phyloP scores from a whole-genome alignment of 2,113 vertebrate genomes.

The Theristicus caerulescens region DNA sequence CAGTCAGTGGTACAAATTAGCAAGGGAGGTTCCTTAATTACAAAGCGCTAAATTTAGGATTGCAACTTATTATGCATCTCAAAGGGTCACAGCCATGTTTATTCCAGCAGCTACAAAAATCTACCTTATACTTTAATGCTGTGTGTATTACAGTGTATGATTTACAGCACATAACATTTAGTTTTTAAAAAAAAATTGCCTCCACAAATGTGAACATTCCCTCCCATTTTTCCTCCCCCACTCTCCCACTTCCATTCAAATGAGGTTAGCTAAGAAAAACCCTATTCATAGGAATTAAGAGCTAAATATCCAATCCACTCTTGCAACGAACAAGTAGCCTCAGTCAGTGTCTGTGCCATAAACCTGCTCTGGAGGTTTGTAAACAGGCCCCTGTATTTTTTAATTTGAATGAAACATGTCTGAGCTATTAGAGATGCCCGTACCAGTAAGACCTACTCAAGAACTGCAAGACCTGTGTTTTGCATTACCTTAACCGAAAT shows the following conservation, averaged over 20 bases:
- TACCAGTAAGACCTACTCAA: background rate
- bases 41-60: background rate
- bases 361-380: background rate
- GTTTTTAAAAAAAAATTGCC: background rate
- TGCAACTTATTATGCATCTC: background rate
- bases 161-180: background rate
- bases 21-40: slow-evolving; percentile 17
- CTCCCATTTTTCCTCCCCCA: background rate
- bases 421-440: background rate
- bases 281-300: background rate
- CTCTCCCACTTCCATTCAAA: background rate
- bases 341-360: background rate
- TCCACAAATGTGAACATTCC: background rate
- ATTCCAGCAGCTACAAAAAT: background rate
- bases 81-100: background rate
- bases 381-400: background rate
- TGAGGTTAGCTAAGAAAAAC: slow-evolving; percentile 1
- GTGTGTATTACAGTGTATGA: background rate
- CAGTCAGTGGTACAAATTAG: background rate
- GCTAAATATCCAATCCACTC: background rate
- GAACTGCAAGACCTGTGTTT: background rate
- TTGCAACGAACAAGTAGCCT: background rate
- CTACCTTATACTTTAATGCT: background rate
- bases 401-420: background rate
- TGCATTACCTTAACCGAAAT: background rate